These are phyloP conservation scores for Valencia hispanica DNA, from an alignment of 2,797 vertebrate genomes.

Conservation along the genomic window DNA sequence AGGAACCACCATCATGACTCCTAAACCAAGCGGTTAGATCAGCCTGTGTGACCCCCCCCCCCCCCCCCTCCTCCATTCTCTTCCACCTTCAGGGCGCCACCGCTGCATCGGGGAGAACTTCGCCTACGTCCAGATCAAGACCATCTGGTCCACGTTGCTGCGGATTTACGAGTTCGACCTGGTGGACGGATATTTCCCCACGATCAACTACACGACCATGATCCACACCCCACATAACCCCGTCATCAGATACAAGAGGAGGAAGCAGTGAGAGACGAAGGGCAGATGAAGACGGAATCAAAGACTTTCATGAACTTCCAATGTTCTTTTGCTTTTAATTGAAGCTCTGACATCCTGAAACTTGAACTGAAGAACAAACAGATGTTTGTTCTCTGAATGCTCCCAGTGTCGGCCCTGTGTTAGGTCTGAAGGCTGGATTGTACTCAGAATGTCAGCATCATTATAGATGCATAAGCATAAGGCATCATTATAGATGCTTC, in stretches of 20 bases:
- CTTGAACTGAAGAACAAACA: slow-evolving; percentile 29
- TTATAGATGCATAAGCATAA: slow-evolving; percentile 19
- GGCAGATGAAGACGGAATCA: not conserved
- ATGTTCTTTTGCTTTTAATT: slow-evolving; percentile 10
- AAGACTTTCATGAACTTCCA: slow-evolving; percentile 7
- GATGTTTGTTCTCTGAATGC: slow-evolving; percentile 25
- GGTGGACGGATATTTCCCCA: slow-evolving; percentile 90
- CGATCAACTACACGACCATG: slow-evolving; percentile 97
- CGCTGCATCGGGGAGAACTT: slow-evolving; percentile 99
- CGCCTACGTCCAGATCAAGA: slow-evolving; percentile 97
- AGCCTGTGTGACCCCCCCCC: not conserved
- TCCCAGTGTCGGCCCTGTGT: slow-evolving; percentile 7
- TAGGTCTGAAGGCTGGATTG: not conserved
- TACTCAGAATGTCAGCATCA: slow-evolving; percentile 16
- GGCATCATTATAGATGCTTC: slow-evolving; percentile 18
- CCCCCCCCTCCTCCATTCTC: not conserved
- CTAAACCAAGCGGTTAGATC: not conserved
- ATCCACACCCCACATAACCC: slow-evolving; percentile 96
- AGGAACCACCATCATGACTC: not conserved
- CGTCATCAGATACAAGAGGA: slow-evolving; percentile 89
- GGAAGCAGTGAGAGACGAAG: slow-evolving; percentile 75
- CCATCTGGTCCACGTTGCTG: slow-evolving; percentile 96
- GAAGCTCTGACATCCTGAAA: slow-evolving; percentile 26
- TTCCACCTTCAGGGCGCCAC: slow-evolving; percentile 86
- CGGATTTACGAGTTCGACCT: slow-evolving; percentile 93